Percentiles rank a stretch among this genome's conserved stretches.
Conservation (phyloP, 2,797 vertebrate genomes). For the Esox lucius region DNA sequence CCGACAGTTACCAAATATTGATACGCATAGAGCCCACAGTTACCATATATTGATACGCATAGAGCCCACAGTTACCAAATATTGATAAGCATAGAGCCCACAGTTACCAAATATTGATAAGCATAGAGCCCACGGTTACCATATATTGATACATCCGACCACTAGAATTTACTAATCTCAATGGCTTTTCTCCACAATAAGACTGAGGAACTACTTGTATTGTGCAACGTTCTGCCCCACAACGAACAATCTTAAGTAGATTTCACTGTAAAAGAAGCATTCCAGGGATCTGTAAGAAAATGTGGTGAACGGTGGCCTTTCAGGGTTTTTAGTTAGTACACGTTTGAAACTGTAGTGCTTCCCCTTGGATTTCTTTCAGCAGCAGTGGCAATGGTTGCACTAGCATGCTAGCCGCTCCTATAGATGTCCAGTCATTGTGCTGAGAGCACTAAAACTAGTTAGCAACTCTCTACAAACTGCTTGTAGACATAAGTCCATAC, state of each 20-base stretch:
- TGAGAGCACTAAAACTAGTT: no score
- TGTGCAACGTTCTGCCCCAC: neutral
- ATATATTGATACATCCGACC: neutral
- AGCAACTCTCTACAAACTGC: no score
- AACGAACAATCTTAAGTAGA: neutral
- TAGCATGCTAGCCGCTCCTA: no score
- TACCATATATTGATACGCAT: constrained; percentile 9
- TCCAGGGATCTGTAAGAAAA: neutral
- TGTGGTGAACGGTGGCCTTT: neutral
- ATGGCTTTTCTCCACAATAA: constrained; percentile 35
- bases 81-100: no score
- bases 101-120: no score
- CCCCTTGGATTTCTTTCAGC: no score
- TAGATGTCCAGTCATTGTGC: no score
- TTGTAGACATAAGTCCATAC: no score
- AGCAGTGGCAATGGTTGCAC: no score
- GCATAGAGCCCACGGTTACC: constrained; percentile 12
- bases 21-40: no score
- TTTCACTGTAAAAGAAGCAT: neutral
- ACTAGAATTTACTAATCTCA: neutral
- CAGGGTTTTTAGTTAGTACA: neutral
- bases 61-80: no score
- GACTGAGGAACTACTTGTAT: neutral
- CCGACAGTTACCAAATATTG: no score
- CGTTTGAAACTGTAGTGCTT: neutral